Evolutionary conservation across 2,888 invertebrate genomes (phyloP).

Genomic region (Saturnia japonica): DNA sequence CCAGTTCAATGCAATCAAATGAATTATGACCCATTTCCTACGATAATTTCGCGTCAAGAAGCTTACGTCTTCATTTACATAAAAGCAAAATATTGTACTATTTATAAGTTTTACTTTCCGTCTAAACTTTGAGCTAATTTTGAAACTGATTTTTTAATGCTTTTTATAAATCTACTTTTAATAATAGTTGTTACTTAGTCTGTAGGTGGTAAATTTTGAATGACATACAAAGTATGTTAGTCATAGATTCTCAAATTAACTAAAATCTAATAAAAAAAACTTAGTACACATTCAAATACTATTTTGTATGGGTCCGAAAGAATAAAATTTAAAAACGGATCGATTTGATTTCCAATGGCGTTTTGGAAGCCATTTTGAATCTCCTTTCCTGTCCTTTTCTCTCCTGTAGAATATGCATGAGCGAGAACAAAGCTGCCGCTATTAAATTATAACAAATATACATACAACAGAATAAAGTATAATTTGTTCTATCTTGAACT

Average conservation of each 20-base stretch:
- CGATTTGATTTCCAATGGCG: background rate
- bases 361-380: background rate
- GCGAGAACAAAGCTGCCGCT: too few relatives aligned
- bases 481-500: too few relatives aligned
- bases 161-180: background rate
- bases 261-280: too few relatives aligned
- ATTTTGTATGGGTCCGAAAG: too few relatives aligned
- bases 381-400: background rate
- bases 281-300: too few relatives aligned
- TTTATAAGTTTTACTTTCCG: background rate
- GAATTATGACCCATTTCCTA: constrained; percentile 12
- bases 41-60: constrained; percentile 1
- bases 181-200: background rate
- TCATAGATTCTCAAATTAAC: background rate
- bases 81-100: constrained; percentile 1
- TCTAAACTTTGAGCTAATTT: background rate
- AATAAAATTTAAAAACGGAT: background rate
- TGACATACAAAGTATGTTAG: background rate
- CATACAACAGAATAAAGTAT: too few relatives aligned
- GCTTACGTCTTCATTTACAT: constrained; percentile 8
- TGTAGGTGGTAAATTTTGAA: background rate
- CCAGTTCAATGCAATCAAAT: constrained; percentile 9
- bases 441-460: too few relatives aligned
- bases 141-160: background rate
- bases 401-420: too few relatives aligned